Evolutionary conservation across 2,113 vertebrate genomes (phyloP).

Genomic region (Dasyprocta punctata): DNA sequence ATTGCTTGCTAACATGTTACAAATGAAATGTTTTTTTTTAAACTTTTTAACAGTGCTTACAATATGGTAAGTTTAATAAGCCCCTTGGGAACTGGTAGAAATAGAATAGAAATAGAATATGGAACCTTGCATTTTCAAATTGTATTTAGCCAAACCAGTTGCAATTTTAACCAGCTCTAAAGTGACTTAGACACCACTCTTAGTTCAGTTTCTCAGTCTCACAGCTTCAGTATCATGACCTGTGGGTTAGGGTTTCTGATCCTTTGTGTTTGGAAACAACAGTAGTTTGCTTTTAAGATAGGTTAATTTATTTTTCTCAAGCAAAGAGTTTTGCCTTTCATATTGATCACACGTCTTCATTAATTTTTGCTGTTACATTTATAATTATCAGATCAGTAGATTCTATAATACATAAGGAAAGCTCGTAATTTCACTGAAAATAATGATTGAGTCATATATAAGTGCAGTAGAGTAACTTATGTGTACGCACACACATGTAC

Average conservation of each 20-base stretch:
- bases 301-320: conserved; percentile 16
- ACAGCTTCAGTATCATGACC: not conserved
- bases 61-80: conserved; percentile 63
- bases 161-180: not conserved
- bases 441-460: not conserved
- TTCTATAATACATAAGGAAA: not conserved
- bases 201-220: not conserved
- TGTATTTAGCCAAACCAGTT: conserved; percentile 19
- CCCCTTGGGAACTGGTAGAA: not conserved
- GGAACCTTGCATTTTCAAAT: conserved; percentile 8
- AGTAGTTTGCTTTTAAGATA: not conserved
- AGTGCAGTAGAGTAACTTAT: not conserved
- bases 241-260: not conserved
- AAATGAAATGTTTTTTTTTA: conserved; percentile 3
- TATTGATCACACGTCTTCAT: not conserved
- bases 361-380: not conserved
- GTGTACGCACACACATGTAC: no score
- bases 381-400: not conserved
- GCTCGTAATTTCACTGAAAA: not conserved
- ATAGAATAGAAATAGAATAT: conserved; percentile 47
- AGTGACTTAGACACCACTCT: not conserved
- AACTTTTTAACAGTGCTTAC: conserved; percentile 62
- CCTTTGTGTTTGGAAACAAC: not conserved
- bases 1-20: conserved; percentile 59
- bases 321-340: not conserved